Evolutionary conservation across 2,797 vertebrate genomes (phyloP).

Genomic region (Synanceia verrucosa): DNA sequence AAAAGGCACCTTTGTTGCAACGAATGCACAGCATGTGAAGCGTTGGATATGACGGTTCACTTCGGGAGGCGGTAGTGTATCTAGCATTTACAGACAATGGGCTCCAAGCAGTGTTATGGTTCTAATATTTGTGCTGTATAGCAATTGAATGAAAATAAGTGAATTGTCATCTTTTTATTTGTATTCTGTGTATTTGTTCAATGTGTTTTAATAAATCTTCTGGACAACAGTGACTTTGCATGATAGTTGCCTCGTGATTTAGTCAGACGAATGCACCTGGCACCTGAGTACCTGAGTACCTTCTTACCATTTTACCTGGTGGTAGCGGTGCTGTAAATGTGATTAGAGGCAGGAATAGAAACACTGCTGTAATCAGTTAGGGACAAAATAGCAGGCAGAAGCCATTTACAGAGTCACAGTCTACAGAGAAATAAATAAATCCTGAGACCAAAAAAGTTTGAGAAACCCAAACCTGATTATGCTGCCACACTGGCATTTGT

Average conservation of each 20-base stretch:
- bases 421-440: background rate
- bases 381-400: constrained; percentile 6
- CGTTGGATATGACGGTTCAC: constrained; percentile 70
- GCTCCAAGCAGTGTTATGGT: constrained; percentile 75
- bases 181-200: constrained; percentile 94
- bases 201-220: constrained; percentile 99
- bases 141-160: constrained; percentile 79
- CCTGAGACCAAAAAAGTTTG: background rate
- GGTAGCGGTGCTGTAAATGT: constrained; percentile 23
- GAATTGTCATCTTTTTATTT: constrained; percentile 87
- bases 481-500: background rate
- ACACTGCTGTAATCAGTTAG: background rate
- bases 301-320: background rate
- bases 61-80: constrained; percentile 60
- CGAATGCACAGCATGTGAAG: constrained; percentile 81
- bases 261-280: background rate
- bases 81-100: constrained; percentile 73
- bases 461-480: background rate
- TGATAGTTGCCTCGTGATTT: background rate
- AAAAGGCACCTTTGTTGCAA: constrained; percentile 79
- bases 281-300: no score
- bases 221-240: constrained; percentile 77
- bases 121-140: constrained; percentile 80
- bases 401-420: background rate
- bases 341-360: constrained; percentile 44